Conservation (phyloP, 2,888 invertebrate genomes). For the Agrotis clavis region DNA sequence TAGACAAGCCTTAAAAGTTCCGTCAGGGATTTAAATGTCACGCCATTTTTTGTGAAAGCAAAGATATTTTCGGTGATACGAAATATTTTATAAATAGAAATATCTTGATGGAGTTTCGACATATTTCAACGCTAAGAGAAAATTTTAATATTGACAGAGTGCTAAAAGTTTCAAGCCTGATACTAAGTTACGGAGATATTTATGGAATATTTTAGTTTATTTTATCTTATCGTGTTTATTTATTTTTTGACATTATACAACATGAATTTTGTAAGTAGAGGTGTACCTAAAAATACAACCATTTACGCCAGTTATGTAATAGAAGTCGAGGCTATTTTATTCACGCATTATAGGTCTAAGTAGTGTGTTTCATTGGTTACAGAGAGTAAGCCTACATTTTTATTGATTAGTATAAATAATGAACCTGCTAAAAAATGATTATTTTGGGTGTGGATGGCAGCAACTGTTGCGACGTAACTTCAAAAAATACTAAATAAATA, state of each 20-base stretch:
- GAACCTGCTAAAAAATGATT: too few species aligned
- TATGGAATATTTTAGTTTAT: background rate
- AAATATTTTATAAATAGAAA: slow-evolving; percentile 9
- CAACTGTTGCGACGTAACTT: background rate
- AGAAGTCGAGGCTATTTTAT: too few species aligned
- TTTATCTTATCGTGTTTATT: too few species aligned
- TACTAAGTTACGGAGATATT: background rate
- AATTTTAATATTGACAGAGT: slow-evolving; percentile 23
- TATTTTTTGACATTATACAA: too few species aligned
- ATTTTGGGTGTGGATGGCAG: background rate
- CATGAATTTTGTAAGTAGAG: too few species aligned
- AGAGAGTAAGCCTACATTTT: background rate
- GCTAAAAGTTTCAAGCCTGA: slow-evolving; percentile 2
- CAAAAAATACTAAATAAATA: background rate
- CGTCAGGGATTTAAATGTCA: background rate
- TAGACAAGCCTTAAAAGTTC: slow-evolving; percentile 13
- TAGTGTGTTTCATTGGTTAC: too few species aligned
- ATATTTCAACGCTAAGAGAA: slow-evolving; percentile 14
- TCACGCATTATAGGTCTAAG: too few species aligned
- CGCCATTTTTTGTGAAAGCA: background rate
- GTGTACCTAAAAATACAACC: too few species aligned
- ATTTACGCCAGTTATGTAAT: too few species aligned
- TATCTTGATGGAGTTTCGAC: background rate
- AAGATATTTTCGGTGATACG: background rate
- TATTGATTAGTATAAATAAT: background rate